Conservation (phyloP, 2,113 vertebrate species). For the Maccullochella peelii region DNA sequence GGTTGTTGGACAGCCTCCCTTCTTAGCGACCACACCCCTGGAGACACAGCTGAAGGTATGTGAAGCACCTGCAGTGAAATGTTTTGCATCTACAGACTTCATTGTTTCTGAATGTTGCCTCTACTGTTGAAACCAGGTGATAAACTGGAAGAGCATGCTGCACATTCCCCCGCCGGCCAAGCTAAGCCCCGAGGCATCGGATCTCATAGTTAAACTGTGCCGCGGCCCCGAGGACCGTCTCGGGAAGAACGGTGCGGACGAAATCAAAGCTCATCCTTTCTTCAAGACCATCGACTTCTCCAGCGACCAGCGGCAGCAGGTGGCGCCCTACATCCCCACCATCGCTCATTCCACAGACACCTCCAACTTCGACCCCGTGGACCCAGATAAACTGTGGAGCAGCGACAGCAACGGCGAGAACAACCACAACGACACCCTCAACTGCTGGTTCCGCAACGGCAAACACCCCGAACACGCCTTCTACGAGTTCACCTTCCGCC, state of each 20-base stretch:
- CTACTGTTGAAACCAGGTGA: constrained; percentile 86
- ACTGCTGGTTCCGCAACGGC: constrained; percentile 95
- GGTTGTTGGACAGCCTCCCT: constrained; percentile 98
- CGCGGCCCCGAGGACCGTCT: constrained; percentile 95
- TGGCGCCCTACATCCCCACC: constrained; percentile 94
- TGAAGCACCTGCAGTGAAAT: constrained; percentile 28
- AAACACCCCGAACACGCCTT: constrained; percentile 98
- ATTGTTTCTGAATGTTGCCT: not conserved
- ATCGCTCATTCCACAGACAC: constrained; percentile 96
- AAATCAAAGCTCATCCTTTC: constrained; percentile 97
- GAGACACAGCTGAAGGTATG: constrained; percentile 99
- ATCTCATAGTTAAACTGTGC: constrained; percentile 95
- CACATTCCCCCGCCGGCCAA: constrained; percentile 94
- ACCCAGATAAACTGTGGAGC: constrained; percentile 97
- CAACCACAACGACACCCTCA: constrained; percentile 92
- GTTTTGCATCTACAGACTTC: not conserved
- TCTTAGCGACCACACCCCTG: constrained; percentile 94
- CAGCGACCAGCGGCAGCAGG: constrained; percentile 92
- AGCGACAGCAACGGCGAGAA: constrained; percentile 89
- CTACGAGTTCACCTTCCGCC: constrained; percentile 98
- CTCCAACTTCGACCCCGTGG: constrained; percentile 97
- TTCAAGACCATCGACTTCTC: constrained; percentile 95
- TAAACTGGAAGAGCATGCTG: constrained; percentile 96
- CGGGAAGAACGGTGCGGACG: constrained; percentile 94
- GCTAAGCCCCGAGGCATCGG: constrained; percentile 93